Conservation (phyloP, 2,888 invertebrate genomes). For the Chrysodeixis includens region DNA sequence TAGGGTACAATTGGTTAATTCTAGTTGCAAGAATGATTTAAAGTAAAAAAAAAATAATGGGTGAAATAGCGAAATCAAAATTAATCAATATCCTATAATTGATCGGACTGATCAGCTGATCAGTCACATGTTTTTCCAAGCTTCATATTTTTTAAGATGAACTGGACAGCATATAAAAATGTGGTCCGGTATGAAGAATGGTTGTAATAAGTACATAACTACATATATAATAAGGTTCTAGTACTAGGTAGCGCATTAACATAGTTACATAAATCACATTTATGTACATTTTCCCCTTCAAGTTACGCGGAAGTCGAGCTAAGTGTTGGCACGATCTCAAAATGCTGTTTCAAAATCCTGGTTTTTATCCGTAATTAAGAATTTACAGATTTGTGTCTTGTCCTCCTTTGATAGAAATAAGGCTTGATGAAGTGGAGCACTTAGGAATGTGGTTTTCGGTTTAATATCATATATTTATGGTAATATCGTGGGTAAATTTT, state of each 20-base stretch:
- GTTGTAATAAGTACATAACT: slow-evolving; percentile 1
- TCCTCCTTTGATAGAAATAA: not conserved
- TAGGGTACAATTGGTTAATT: no score
- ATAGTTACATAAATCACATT: slow-evolving; percentile 1
- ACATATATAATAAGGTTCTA: not conserved
- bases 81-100: no score
- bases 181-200: not conserved
- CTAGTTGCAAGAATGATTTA: no score
- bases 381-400: no score
- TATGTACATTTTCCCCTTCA: not conserved
- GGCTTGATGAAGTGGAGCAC: not conserved
- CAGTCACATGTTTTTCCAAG: no score
- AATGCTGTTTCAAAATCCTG: not conserved
- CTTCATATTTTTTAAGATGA: not conserved
- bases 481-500: no score
- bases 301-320: not conserved
- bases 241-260: not conserved
- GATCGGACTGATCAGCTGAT: no score
- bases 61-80: no score
- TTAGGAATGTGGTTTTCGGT: no score
- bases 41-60: no score
- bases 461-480: no score
- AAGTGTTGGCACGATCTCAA: slow-evolving; percentile 4
- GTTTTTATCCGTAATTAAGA: not conserved
- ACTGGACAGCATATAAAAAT: not conserved